Evolutionary conservation across 2,113 vertebrate genomes (phyloP).

Genomic region (Cichladusa arquata): DNA sequence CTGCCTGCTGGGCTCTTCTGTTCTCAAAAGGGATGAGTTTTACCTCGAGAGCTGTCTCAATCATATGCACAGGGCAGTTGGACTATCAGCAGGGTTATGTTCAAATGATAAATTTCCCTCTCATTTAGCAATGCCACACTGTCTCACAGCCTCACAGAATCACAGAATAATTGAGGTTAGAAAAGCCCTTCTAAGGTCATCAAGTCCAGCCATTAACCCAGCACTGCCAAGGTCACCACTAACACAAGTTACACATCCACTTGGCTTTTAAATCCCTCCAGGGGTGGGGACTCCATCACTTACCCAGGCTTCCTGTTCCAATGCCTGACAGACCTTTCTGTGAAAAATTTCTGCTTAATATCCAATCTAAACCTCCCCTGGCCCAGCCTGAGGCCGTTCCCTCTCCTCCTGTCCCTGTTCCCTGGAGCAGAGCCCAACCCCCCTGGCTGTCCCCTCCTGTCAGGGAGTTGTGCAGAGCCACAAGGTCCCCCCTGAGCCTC

Average conservation of each 20-base stretch:
- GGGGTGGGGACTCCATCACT: accelerated
- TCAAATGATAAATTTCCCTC: neutral
- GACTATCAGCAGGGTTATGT: neutral
- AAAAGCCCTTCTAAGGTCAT: neutral
- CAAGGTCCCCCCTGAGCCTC: neutral
- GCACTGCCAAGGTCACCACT: neutral
- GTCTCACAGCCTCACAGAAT: neutral
- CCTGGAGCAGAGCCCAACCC: no score
- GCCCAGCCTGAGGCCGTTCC: accelerated
- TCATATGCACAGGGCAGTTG: neutral
- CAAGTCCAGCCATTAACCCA: neutral
- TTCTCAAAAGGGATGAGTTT: neutral
- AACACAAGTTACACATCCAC: no score
- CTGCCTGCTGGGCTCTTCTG: accelerated
- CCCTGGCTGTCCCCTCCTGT: accelerated
- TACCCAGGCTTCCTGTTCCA: neutral
- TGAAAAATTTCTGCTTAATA: neutral
- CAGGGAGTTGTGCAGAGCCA: neutral
- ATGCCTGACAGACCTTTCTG: neutral
- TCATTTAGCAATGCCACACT: neutral
- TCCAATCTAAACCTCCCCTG: accelerated
- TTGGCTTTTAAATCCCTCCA: neutral
- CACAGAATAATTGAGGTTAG: neutral
- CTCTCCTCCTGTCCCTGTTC: neutral
- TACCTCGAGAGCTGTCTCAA: neutral